Percentiles rank a stretch among this genome's conserved stretches.
phyloP scores from a whole-genome alignment of 2,888 invertebrate species.

The Apotomis betuletana region DNA sequence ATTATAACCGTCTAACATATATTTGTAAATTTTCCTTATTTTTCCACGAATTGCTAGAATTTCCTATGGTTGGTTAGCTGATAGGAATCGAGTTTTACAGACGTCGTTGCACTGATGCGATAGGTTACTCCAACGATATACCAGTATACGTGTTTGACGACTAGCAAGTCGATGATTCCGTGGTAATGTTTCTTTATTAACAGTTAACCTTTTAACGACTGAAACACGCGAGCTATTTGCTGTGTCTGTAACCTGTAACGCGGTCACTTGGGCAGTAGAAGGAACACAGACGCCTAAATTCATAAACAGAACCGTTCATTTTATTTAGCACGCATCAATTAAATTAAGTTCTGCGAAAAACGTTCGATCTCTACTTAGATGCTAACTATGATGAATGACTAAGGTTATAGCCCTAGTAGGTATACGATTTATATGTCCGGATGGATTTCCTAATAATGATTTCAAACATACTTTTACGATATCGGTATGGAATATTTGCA shows the following conservation, averaged over 20 bases:
- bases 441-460: not conserved
- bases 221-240: slow-evolving; percentile 31
- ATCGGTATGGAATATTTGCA: slow-evolving; percentile 1
- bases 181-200: slow-evolving; percentile 19
- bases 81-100: not conserved
- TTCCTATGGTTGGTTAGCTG: not conserved
- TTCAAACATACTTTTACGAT: not conserved
- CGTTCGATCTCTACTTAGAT: slow-evolving; percentile 1
- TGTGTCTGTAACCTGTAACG: slow-evolving; percentile 33
- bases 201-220: slow-evolving; percentile 30
- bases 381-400: slow-evolving; percentile 13
- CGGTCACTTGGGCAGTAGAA: slow-evolving; percentile 29
- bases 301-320: slow-evolving; percentile 26
- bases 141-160: not conserved
- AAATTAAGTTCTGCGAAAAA: slow-evolving; percentile 21
- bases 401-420: not conserved
- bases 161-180: slow-evolving; percentile 5
- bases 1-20: too few relatives aligned
- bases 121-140: not conserved
- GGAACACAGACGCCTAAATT: slow-evolving; percentile 16
- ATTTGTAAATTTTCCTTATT: not conserved
- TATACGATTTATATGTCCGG: not conserved
- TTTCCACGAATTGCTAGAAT: not conserved
- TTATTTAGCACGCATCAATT: slow-evolving; percentile 24
- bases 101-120: not conserved